These are phyloP conservation scores for Trachelus troglodyta DNA, from an alignment of 2,888 invertebrate species.

Conservation along the genomic window DNA sequence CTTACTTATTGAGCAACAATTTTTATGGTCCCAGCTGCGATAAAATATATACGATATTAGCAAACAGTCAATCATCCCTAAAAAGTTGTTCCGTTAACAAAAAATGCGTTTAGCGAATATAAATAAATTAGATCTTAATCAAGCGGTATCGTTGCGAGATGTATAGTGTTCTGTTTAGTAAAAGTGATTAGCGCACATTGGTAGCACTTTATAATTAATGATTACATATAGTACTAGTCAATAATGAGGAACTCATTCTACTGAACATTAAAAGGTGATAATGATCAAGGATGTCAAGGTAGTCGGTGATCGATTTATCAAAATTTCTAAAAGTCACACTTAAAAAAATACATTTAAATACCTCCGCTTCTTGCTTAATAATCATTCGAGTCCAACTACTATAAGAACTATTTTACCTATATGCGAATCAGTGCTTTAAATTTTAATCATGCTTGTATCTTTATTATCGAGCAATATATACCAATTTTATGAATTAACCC, in stretches of 20 bases:
- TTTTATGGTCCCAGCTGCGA: background rate
- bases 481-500: conserved; percentile 24
- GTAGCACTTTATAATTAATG: conserved; percentile 15
- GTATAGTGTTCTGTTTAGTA: background rate
- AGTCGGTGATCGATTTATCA: background rate
- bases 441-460: conserved; percentile 30
- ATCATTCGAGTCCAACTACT: conserved; percentile 10
- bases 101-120: too few species aligned
- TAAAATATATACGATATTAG: background rate
- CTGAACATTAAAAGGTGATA: background rate
- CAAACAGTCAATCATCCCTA: background rate
- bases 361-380: conserved; percentile 11
- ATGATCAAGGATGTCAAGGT: background rate
- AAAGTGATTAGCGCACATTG: conserved; percentile 18
- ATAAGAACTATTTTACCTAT: conserved; percentile 24
- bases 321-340: background rate
- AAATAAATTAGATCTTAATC: background rate
- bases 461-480: conserved; percentile 34
- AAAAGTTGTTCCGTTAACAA: too few species aligned
- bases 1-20: background rate
- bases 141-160: background rate
- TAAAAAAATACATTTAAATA: too few species aligned
- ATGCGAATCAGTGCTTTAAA: conserved; percentile 20
- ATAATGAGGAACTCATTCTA: conserved; percentile 10
- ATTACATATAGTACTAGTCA: conserved; percentile 18